Evolutionary conservation across 1,140 invertebrate genomes (phyloP).

Genomic region (Linepithema humile): DNA sequence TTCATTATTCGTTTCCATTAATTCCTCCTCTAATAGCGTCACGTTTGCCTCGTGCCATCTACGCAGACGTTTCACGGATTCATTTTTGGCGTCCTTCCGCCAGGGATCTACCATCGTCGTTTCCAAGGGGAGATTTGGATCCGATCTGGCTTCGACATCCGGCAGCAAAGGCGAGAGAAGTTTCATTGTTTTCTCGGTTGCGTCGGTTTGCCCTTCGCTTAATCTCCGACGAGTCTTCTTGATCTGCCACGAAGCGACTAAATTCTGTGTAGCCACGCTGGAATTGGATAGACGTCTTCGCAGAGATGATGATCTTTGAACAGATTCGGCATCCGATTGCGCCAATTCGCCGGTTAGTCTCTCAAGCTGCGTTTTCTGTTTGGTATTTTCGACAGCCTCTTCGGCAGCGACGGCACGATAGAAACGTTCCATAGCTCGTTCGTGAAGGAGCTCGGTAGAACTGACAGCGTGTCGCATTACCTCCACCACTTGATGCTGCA

Average conservation of each 20-base stretch:
- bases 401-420: conserved; percentile 90
- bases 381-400: conserved; percentile 84
- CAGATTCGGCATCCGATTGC: conserved; percentile 59
- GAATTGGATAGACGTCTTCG: conserved; percentile 76
- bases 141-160: conserved; percentile 72
- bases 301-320: conserved; percentile 64
- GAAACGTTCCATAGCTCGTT: conserved; percentile 91
- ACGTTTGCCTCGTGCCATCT: conserved; percentile 76
- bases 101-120: not conserved
- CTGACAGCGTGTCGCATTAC: conserved; percentile 89
- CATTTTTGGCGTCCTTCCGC: conserved; percentile 41
- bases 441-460: conserved; percentile 92
- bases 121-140: conserved; percentile 77
- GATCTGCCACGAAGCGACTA: conserved; percentile 67
- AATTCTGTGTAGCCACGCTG: conserved; percentile 52
- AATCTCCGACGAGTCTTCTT: conserved; percentile 78
- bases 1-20: conserved; percentile 8
- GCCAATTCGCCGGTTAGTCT: conserved; percentile 74
- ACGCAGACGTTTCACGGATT: conserved; percentile 64
- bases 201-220: conserved; percentile 77
- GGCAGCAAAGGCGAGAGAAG: conserved; percentile 48
- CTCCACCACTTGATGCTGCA: conserved; percentile 79
- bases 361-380: conserved; percentile 79
- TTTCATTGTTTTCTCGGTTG: conserved; percentile 27
- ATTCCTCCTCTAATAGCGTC: conserved; percentile 45